phyloP scores from a whole-genome alignment of 2,888 invertebrate genomes.

The Tineola bisselliella region DNA sequence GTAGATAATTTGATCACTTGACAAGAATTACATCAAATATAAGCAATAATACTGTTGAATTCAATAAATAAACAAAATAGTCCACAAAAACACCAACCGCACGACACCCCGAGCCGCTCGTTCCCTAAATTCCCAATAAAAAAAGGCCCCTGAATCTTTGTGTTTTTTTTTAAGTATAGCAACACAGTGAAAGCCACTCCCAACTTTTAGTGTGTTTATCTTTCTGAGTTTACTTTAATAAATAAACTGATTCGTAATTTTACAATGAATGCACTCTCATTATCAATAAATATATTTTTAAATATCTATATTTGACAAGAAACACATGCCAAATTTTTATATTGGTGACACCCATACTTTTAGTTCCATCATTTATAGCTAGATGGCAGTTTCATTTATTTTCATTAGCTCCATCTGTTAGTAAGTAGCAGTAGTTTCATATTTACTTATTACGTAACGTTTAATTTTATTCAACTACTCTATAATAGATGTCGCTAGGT shows the following conservation, averaged over 20 bases:
- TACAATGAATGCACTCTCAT: too few species aligned
- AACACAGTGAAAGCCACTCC: background rate
- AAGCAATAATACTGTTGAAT: constrained; percentile 18
- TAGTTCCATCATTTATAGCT: background rate
- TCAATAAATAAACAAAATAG: constrained; percentile 45
- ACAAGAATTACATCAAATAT: background rate
- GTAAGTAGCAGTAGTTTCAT: too few species aligned
- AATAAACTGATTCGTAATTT: too few species aligned
- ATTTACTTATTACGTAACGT: too few species aligned
- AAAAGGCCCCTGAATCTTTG: background rate
- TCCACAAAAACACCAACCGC: constrained; percentile 23
- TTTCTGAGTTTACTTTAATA: too few species aligned
- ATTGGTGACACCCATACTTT: too few species aligned
- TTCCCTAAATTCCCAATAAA: constrained; percentile 2
- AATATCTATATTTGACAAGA: too few species aligned
- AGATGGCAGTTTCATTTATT: background rate
- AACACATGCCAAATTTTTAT: too few species aligned
- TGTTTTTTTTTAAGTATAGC: background rate
- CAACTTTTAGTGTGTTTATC: background rate
- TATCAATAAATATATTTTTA: too few species aligned
- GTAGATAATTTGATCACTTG: background rate
- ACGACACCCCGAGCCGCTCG: background rate
- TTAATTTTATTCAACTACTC: background rate
- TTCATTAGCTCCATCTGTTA: background rate
- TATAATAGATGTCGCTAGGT: background rate